Percentiles rank a stretch among this genome's conserved stretches.
These are phyloP conservation scores for Rhopilema esculentum DNA, from an alignment of 30 jellyfish, hydroid and myxozoan species.

Conservation along the genomic window DNA sequence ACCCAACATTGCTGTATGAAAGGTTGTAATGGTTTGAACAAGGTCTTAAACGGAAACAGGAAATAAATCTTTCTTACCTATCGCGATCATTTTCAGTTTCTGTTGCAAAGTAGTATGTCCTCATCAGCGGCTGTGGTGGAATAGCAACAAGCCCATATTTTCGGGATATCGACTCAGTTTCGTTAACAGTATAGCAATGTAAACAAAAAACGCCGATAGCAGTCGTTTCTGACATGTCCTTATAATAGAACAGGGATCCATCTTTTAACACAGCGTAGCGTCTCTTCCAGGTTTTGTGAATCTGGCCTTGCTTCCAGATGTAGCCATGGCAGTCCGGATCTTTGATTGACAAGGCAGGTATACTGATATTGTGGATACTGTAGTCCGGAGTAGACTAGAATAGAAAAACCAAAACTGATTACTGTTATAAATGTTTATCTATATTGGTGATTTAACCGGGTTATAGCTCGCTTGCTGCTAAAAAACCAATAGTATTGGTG, in stretches of 20 bases:
- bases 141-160: conserved; percentile 75
- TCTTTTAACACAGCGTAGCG: conserved; percentile 91
- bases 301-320: conserved; percentile 91
- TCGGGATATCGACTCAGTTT: conserved; percentile 38
- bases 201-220: conserved; percentile 92
- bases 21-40: too few species aligned
- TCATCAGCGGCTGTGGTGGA: conserved; percentile 84
- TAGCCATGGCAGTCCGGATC: conserved; percentile 98
- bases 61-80: conserved; percentile 47
- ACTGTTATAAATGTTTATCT: not conserved
- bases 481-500: too few species aligned
- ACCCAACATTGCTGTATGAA: too few species aligned
- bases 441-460: not conserved
- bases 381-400: conserved; percentile 81
- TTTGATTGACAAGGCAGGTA: conserved; percentile 92
- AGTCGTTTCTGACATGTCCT: conserved; percentile 88
- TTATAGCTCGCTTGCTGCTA: not conserved
- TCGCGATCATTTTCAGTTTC: conserved; percentile 83
- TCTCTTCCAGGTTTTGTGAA: conserved; percentile 89
- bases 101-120: conserved; percentile 82
- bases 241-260: conserved; percentile 90
- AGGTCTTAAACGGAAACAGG: too few species aligned
- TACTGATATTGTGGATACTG: conserved; percentile 88
- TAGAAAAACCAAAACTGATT: not conserved
- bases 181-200: conserved; percentile 74